Evolutionary conservation across 2,113 vertebrate species (phyloP), one percentile per base, ranked within the genome.

Genomic region (Agelaius phoeniceus): DNA sequence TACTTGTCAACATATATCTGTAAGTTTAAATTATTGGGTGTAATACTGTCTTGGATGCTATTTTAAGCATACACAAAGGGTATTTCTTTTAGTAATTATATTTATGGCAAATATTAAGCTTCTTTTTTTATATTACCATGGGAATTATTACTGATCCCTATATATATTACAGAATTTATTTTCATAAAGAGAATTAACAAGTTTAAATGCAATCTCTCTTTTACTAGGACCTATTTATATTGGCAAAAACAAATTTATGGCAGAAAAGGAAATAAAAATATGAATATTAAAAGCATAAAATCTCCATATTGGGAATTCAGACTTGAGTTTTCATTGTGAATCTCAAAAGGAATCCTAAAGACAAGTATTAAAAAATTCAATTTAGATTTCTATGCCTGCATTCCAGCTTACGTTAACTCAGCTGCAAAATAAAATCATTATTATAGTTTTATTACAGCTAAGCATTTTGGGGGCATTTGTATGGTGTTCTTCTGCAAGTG

Each of bases 371-470:
- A 63, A 94, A 84, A 94, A 58, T 41, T 88, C 22, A 44, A 7
- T 96, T 93, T 73, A 68, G 23, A 91, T 62, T 76, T 93, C 77
- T 87, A 52, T 72, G 26, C 54, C 24, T 67, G 3, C 37, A 72
- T 61, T 39, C 46, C 30, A 79, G 6, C 44, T 77, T 92, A 63
- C 9, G 23, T 35, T 86, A 82, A 65, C 68, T 96, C 86, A 94
- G 62, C 74, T 57, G 37, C 72, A 84, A 74, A 73, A 74, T 59
- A 75, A 94, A 86, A 51, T 48, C 52, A 69, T 85, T 87, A 65
- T 80, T 81, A 37, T 9, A 39, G 57, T 88, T 90, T 95, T 87
- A 96, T 93, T 94, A 85, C 74, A 93, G 55, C 72, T 90, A 85
- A 92, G 68, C 54, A 69, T 90, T 96, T 72, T 84, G 63, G 57